Evolutionary conservation across 2,888 invertebrate genomes (phyloP), one percentile per base, ranked within the genome.

Genomic region (Dimorphilus gyrociliatus): DNA sequence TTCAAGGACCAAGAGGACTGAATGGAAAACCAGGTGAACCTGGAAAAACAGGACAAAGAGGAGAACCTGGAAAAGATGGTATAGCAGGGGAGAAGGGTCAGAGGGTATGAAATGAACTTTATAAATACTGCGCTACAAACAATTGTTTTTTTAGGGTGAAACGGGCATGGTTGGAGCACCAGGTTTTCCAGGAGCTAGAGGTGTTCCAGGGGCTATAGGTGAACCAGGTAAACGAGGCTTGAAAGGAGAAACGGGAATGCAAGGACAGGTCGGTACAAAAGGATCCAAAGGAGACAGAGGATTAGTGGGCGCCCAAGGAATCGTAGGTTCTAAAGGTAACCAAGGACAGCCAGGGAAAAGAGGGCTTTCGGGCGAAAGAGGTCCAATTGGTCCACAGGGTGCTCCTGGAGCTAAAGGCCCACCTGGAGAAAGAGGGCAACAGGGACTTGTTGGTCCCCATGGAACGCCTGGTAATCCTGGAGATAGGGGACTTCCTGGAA

Each of bases 191-290:
- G 36, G 36, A 14, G 16, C 29, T 2, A 15, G 19, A 4, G 36
- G 36, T n/a, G n/a, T 16, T 23, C 18, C 4, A 29, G 29, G 72
- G 18, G 72, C 71, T 53, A 52, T 69, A 27, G 72, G 72, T 2
- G 63, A 67, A 19, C 55, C 65, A 7, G 72, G 72, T 8, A 71
- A 71, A 27, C 56, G 70, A 41, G 71, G 72, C 5, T n/a, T n/a
- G n/a, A n/a, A n/a, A 21, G 21, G 21, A 10, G n/a, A n/a, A 21
- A 10, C 10, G n/a, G 21, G 21, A 12, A 14, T 6, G 19, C 12
- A 12, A 8, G 7, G 28, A 17, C 15, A 17, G n/a, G 12, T 19
- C 19, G n/a, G n/a, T n/a, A n/a, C n/a, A n/a, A n/a, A n/a, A n/a
- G n/a, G n/a, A 6, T 16, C 18, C 10, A 1, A 19, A 2, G 27